A percentile compares a stretch with the other conserved stretches of the same genome.
phyloP scores from a whole-genome alignment of 2,113 vertebrate genomes.

The Stegostoma tigrinum region DNA sequence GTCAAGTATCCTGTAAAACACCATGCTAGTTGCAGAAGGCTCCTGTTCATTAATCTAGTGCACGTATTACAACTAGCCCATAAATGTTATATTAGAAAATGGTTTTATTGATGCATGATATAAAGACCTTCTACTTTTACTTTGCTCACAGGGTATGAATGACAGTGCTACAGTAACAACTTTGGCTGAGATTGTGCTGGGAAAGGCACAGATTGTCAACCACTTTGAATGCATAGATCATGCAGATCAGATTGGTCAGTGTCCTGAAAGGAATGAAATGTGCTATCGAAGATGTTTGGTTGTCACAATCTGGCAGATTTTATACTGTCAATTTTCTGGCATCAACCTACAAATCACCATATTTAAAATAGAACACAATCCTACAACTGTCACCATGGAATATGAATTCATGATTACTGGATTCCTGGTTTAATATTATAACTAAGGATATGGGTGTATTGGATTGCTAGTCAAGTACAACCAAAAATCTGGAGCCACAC shows the following conservation, averaged over 20 bases:
- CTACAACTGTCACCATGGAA: background rate
- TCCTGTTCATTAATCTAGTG: background rate
- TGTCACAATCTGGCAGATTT: background rate
- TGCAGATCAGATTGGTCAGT: background rate
- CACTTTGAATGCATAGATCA: background rate
- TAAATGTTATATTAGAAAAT: background rate
- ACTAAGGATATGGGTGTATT: background rate
- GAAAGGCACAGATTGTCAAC: background rate
- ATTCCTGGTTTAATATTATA: background rate
- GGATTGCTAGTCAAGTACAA: background rate
- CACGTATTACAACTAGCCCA: background rate
- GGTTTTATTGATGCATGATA: background rate
- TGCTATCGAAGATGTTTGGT: background rate
- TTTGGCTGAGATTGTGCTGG: background rate
- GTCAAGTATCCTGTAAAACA: background rate
- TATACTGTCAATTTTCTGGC: background rate
- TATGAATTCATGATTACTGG: background rate
- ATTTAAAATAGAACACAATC: background rate
- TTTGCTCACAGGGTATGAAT: background rate
- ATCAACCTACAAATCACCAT: background rate
- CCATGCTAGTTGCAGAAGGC: background rate
- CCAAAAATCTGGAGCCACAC: background rate
- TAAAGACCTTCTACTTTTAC: background rate
- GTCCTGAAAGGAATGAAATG: too few species aligned
- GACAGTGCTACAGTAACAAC: background rate